Percentiles rank a stretch among this genome's conserved stretches.
phyloP scores from a whole-genome alignment of 2,888 invertebrate species.

The Apamea sordens region DNA sequence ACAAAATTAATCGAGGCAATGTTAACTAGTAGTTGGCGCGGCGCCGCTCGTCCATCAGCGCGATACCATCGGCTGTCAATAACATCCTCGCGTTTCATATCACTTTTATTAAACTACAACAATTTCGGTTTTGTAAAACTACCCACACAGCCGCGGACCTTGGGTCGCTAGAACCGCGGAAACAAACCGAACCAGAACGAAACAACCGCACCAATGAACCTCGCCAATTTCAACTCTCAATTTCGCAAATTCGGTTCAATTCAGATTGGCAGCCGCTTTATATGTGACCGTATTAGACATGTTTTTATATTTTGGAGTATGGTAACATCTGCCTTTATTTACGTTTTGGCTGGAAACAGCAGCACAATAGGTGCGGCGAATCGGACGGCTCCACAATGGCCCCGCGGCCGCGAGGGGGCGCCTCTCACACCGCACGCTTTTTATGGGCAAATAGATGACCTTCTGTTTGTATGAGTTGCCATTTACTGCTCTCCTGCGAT shows the following conservation, averaged over 20 bases:
- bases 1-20: constrained; percentile 46
- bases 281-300: constrained; percentile 64
- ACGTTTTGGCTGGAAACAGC: constrained; percentile 88
- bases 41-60: constrained; percentile 69
- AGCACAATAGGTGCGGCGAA: constrained; percentile 87
- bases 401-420: constrained; percentile 69
- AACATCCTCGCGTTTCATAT: constrained; percentile 85
- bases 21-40: constrained; percentile 48
- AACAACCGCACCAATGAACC: constrained; percentile 28
- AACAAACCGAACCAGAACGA: constrained; percentile 48
- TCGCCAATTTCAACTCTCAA: constrained; percentile 58
- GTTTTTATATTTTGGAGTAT: constrained; percentile 82
- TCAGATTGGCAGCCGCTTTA: constrained; percentile 53
- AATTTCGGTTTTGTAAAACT: constrained; percentile 88
- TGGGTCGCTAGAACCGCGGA: constrained; percentile 72
- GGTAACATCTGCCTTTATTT: constrained; percentile 90
- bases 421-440: constrained; percentile 68
- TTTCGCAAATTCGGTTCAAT: constrained; percentile 58
- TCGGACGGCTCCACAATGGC: constrained; percentile 82
- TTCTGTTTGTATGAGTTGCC: constrained; percentile 69
- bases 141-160: constrained; percentile 83
- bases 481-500: constrained; percentile 44
- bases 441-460: constrained; percentile 81
- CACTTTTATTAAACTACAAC: constrained; percentile 87
- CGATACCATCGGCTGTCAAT: constrained; percentile 80